Base-by-base conservation (phyloP, 1,140 invertebrate genomes). In the Pogonognathellus flavescens region DNA sequence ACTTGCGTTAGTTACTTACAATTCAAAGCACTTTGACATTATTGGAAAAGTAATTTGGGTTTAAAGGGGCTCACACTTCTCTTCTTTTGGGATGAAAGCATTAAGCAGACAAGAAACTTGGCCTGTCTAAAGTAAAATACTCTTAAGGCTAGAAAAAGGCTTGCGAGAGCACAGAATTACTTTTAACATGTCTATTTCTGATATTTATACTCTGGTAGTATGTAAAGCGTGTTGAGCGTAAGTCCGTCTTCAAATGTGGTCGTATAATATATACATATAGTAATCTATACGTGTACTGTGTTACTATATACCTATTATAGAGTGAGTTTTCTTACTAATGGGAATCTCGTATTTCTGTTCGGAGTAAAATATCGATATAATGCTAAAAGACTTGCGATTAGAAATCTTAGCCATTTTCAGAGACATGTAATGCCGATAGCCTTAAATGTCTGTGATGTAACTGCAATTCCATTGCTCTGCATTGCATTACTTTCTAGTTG, bases 31-130 rank as follows among this genome's bases (percentile, higher is more conserved):
- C 41, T 76, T 76, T 76, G 70, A 76, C 70, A 76, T 76, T 76
- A 76, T 76, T 76, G 70, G 70, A 76, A 76, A 76, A 76, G 70
- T 76, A 76, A 76, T 76, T 76, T 76, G 25, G 70, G 70, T 76
- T 76, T 76, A 76, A 76, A 50, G 41, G 70, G 41, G 70, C 70
- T 76, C 70, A 76, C 70, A 76, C 41, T 76, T 31, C 70, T 76
- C 25, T 66, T 66, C 62, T 66, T 66, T 66, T 25, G 20, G 62
- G 62, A 66, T 66, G 62, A 66, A 66, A 66, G 62, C 62, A 66
- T 66, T 66, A 66, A 66, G 62, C 25, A 22, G 62, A 31, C 62
- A 66, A 25, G 11, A 25, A 66, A 66, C 62, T 66, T 25, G 62
- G 22, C 20, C 62, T 20, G 13, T 66, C 59, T 60, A 41, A 41